Percentiles rank a stretch among this genome's conserved stretches.
Conservation (phyloP, 2,113 vertebrate species). For the Aphelocoma coerulescens region DNA sequence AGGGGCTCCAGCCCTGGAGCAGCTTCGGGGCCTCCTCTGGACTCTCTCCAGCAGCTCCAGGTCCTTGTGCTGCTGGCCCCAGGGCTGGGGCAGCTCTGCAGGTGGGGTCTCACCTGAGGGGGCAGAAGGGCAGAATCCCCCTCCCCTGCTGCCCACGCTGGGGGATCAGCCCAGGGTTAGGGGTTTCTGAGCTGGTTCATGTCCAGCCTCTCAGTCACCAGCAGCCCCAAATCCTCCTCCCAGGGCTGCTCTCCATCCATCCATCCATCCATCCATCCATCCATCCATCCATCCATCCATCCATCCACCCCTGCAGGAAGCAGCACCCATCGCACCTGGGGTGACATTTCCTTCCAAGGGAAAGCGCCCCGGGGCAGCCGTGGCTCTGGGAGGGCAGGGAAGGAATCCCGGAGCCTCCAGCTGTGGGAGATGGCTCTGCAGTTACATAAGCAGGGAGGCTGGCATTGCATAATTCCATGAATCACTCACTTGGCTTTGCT, state of each 20-base stretch:
- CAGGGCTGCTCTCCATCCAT: not conserved
- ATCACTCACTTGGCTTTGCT: accelerated
- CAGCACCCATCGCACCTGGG: accelerated
- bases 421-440: not conserved
- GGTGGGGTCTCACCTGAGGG: not conserved
- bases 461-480: not conserved
- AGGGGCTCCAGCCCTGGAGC: not conserved
- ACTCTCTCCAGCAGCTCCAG: not conserved
- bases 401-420: not conserved
- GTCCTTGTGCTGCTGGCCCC: not conserved
- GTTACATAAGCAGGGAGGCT: not conserved
- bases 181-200: not conserved
- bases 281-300: not conserved
- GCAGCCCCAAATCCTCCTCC: not conserved
- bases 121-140: not conserved
- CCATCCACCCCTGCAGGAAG: not conserved
- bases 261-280: not conserved
- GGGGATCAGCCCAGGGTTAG: not conserved
- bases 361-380: accelerated
- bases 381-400: not conserved
- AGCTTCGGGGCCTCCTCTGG: not conserved
- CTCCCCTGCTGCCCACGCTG: accelerated
- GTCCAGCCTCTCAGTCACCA: not conserved
- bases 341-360: not conserved
- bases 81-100: not conserved